A percentile compares a stretch with the other conserved stretches of the same genome.
phyloP scores from a whole-genome alignment of 53 echinoderm and acorn worm species.

The Actinopyga echinites region DNA sequence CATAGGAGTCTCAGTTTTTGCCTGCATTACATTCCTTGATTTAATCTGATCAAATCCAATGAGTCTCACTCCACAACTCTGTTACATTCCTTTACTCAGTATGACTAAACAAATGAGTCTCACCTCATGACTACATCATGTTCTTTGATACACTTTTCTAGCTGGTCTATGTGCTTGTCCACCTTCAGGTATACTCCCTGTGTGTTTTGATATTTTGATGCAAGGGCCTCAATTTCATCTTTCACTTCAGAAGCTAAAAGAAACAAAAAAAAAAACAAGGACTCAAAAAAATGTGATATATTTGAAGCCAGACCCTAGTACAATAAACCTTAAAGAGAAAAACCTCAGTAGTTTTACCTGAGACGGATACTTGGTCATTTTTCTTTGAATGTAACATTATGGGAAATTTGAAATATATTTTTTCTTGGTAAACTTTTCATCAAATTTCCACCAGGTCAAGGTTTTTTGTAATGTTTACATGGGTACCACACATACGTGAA shows the following conservation, averaged over 20 bases:
- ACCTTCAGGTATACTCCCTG: constrained; percentile 74
- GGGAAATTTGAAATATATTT: too few relatives aligned
- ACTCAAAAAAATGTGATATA: neutral
- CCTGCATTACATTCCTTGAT: too few relatives aligned
- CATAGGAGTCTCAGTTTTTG: too few relatives aligned
- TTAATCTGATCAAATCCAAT: neutral
- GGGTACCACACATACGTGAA: too few relatives aligned
- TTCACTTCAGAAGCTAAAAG: constrained; percentile 71
- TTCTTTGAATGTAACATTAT: too few relatives aligned
- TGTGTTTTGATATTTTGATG: constrained; percentile 70
- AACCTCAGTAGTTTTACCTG: too few relatives aligned
- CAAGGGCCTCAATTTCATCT: constrained; percentile 71
- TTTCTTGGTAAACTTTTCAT: too few relatives aligned
- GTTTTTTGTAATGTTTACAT: too few relatives aligned
- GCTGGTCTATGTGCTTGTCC: constrained; percentile 62
- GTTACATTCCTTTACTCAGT: neutral
- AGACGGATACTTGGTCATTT: too few relatives aligned
- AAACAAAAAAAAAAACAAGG: neutral
- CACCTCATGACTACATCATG: constrained; percentile 96
- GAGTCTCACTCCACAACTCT: constrained; percentile 80
- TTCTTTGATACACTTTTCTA: constrained; percentile 73
- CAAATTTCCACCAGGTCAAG: too few relatives aligned
- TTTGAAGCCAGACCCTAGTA: too few relatives aligned
- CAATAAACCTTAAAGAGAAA: too few relatives aligned
- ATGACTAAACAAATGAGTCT: neutral